phyloP scores from a whole-genome alignment of 2,888 invertebrate genomes.

The Chydorus sphaericus region DNA sequence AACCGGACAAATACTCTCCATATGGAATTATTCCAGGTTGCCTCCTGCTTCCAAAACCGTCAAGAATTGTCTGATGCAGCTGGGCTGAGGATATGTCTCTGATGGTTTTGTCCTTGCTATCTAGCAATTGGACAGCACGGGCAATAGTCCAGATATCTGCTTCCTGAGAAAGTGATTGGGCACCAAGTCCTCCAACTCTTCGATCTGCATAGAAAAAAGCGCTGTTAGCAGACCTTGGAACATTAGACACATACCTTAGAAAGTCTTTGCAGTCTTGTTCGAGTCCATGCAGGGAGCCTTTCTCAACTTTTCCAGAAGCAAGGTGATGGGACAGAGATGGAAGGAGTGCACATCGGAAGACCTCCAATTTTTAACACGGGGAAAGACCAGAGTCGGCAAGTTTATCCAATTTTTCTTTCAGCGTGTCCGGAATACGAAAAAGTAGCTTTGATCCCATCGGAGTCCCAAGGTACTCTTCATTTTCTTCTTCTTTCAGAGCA shows the following conservation, averaged over 20 bases:
- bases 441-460: neutral
- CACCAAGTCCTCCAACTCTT: neutral
- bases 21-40: neutral
- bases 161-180: neutral
- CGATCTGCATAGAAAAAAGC: neutral
- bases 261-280: neutral
- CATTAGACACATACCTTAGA: neutral
- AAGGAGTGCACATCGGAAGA: neutral
- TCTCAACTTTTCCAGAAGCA: neutral
- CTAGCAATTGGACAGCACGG: neutral
- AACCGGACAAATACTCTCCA: neutral
- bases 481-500: neutral
- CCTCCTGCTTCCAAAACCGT: neutral
- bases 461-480: neutral
- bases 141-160: neutral
- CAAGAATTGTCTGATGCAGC: neutral
- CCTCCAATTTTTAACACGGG: neutral
- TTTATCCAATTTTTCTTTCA: neutral
- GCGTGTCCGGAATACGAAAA: neutral
- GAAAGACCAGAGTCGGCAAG: neutral
- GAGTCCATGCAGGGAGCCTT: neutral
- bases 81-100: neutral
- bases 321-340: neutral
- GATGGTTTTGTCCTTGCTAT: neutral
- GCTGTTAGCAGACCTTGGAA: neutral